Conservation (phyloP, 2,113 vertebrate genomes). For the Danionella cerebrum region DNA sequence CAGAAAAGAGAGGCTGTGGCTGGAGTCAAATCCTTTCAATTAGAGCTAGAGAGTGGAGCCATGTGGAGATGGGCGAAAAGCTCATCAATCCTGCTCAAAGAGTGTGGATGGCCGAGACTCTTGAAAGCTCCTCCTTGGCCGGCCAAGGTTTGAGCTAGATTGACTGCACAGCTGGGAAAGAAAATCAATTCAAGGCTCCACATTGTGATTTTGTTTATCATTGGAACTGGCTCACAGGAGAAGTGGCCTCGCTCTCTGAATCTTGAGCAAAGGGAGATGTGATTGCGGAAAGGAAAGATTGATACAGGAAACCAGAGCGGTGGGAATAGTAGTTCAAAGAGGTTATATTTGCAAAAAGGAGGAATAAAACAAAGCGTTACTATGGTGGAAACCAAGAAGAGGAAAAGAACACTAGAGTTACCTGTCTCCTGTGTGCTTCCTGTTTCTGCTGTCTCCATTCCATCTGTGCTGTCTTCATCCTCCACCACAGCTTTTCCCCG, state of each 20-base stretch:
- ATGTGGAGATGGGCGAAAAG: constrained; percentile 50
- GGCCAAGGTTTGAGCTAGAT: constrained; percentile 37
- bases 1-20: constrained; percentile 53
- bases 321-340: background rate
- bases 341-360: background rate
- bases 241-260: background rate
- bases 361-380: background rate
- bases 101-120: constrained; percentile 32
- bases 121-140: constrained; percentile 36
- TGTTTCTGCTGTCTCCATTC: constrained; percentile 81
- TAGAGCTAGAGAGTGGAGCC: constrained; percentile 54
- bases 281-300: constrained; percentile 14
- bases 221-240: constrained; percentile 9
- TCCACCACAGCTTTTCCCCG: constrained; percentile 84
- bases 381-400: background rate
- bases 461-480: constrained; percentile 96
- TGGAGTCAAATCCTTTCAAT: constrained; percentile 65
- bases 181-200: constrained; percentile 30
- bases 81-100: constrained; percentile 49
- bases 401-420: constrained; percentile 36
- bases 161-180: constrained; percentile 32
- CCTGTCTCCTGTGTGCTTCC: constrained; percentile 81
- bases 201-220: constrained; percentile 30
- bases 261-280: constrained; percentile 8
- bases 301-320: background rate